phyloP scores from a whole-genome alignment of 2,797 vertebrate genomes.

The Ceyx erithaca region DNA sequence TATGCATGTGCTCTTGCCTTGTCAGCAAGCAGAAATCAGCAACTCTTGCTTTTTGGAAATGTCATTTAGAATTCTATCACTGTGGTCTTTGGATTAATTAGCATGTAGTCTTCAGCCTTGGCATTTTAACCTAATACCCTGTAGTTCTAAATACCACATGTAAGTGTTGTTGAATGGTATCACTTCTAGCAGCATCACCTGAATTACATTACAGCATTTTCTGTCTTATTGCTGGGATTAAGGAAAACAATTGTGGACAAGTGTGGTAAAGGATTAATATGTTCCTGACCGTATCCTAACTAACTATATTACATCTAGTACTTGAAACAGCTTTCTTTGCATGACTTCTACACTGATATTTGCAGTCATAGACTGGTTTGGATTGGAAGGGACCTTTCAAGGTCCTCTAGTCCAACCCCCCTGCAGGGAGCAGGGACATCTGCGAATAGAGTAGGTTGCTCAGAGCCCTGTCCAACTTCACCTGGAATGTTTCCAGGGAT shows the following conservation, averaged over 20 bases:
- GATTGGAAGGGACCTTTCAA: neutral
- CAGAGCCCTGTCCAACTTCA: neutral
- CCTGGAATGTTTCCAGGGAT: neutral
- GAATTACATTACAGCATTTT: neutral
- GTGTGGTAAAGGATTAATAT: neutral
- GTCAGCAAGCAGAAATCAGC: neutral
- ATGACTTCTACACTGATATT: neutral
- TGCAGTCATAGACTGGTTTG: neutral
- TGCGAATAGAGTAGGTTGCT: neutral
- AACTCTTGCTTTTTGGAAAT: neutral
- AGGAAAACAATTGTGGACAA: neutral
- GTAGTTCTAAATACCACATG: neutral
- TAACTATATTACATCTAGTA: neutral
- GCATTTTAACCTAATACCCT: fast-evolving
- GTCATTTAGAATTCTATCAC: neutral
- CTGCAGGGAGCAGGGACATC: neutral
- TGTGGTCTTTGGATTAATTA: neutral
- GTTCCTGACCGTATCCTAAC: neutral
- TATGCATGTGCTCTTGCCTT: fast-evolving
- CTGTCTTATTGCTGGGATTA: neutral
- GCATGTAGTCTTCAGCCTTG: neutral
- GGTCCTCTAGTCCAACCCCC: too few relatives aligned
- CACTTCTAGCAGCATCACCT: neutral
- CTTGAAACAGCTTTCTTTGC: neutral
- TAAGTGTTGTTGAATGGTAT: neutral